Conservation (phyloP, 2,888 invertebrate species). For the Leptopterna dolabrata region DNA sequence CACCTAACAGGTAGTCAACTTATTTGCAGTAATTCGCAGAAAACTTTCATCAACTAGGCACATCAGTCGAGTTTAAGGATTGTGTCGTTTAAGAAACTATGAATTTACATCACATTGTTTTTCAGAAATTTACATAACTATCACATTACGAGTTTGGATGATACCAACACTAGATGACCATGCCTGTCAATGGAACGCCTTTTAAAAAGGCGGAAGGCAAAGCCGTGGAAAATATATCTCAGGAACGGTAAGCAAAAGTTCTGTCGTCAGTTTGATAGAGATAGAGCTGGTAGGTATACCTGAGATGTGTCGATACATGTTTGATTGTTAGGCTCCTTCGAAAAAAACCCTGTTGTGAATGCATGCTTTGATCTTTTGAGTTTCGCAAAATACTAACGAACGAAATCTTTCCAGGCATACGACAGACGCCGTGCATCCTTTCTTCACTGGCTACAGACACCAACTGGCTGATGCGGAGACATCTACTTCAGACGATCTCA, state of each 20-base stretch:
- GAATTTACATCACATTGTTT: background rate
- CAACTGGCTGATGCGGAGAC: constrained; percentile 30
- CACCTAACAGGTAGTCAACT: too few species aligned
- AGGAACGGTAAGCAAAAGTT: background rate
- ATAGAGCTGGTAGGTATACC: too few species aligned
- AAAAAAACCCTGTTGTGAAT: too few species aligned
- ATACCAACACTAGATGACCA: background rate
- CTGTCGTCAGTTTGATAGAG: too few species aligned
- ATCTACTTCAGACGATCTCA: constrained; percentile 49
- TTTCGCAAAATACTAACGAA: too few species aligned
- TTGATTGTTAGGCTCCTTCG: too few species aligned
- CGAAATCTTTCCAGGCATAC: background rate
- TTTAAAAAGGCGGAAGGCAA: background rate
- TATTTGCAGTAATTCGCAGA: too few species aligned
- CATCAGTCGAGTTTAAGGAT: too few species aligned
- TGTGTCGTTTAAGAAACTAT: too few species aligned
- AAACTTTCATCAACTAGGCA: too few species aligned
- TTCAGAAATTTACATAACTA: background rate
- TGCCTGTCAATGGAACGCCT: background rate
- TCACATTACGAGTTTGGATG: background rate
- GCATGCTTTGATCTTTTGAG: too few species aligned
- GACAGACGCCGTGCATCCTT: constrained; percentile 57
- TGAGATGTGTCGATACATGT: too few species aligned
- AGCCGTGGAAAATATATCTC: background rate
- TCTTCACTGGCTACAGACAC: constrained; percentile 55